Evolutionary conservation across 92 coral and sea anemone genomes (phyloP), one percentile per base, ranked within the genome.

Genomic region (Epizoanthus rinbou): DNA sequence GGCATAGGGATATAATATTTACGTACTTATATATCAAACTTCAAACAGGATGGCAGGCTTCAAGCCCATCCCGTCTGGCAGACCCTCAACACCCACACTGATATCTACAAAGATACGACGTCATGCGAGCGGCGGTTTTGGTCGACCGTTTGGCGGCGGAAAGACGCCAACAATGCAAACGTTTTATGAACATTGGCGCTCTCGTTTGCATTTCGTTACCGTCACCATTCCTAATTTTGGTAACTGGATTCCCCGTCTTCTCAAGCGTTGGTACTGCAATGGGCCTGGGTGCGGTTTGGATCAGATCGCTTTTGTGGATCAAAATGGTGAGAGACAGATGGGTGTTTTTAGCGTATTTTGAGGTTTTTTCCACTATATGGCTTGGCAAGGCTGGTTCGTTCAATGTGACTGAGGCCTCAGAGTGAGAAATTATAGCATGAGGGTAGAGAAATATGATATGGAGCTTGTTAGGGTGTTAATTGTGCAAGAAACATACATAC

Each of bases 211-310:
- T 78, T 94, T 92, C 78, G 93, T 88, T 39, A 75, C 85, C 5
- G 91, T 94, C 74, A 94, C 98, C 39, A 89, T 97, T 25, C 91
- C 83, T 62, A 73, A 87, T 59, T 86, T 97, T 54, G 99, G 99
- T 4, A 97, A 97, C 76, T 97, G 99, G 99, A 97, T 97, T 31
- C 99, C 99, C 19, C 87, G 95, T 45, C 92, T 97, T 4, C 73
- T 97, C 73, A 89, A 98, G 11, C 94, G 93, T 83, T 97, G 98
- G 99, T 84, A 87, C 43, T 97, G 98, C 63, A 80, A 91, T 54
- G 98, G 98, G 25, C 90, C 90, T 54, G 91, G 92, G 28, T 97
- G 99, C 75, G 99, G 99, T 22, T 76, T 94, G 52, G 87, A 91
- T 69, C 99, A 97, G 75, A 90, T 97, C 65, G 98, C 93, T 25